These are phyloP conservation scores for Myripristis jacobus DNA, from an alignment of 2,797 vertebrate species.

Conservation along the genomic window DNA sequence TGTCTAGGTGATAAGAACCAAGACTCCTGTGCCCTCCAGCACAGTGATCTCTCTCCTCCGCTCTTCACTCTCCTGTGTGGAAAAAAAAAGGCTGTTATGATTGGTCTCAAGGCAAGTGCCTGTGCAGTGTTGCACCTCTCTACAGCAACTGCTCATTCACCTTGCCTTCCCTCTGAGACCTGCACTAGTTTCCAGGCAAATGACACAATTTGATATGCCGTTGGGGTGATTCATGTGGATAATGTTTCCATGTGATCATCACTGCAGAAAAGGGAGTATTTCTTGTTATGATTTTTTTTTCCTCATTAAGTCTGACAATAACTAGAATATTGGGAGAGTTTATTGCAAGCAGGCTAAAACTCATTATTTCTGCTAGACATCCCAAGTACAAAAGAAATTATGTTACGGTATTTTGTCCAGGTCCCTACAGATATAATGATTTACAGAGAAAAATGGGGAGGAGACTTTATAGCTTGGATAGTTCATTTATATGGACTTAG, in stretches of 20 bases:
- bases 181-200: constrained; percentile 88
- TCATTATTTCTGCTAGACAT: constrained; percentile 85
- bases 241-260: constrained; percentile 85
- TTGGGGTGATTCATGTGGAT: constrained; percentile 84
- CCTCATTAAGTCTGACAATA: constrained; percentile 84
- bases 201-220: constrained; percentile 86
- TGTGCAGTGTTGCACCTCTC: constrained; percentile 79
- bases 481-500: constrained; percentile 82
- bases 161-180: constrained; percentile 85
- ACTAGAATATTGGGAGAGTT: constrained; percentile 83
- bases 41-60: constrained; percentile 69
- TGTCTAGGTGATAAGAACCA: constrained; percentile 79
- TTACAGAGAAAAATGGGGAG: constrained; percentile 77
- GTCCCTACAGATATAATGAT: constrained; percentile 80
- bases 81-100: constrained; percentile 69
- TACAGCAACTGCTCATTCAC: constrained; percentile 80
- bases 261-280: constrained; percentile 77
- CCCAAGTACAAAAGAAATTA: constrained; percentile 83
- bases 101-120: constrained; percentile 82
- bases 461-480: constrained; percentile 72
- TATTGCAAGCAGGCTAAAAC: constrained; percentile 84
- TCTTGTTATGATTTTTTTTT: constrained; percentile 68
- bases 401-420: constrained; percentile 82
- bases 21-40: constrained; percentile 79
- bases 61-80: constrained; percentile 59